Conservation (phyloP, 2,888 invertebrate species). For the Cataglyphis livida region DNA sequence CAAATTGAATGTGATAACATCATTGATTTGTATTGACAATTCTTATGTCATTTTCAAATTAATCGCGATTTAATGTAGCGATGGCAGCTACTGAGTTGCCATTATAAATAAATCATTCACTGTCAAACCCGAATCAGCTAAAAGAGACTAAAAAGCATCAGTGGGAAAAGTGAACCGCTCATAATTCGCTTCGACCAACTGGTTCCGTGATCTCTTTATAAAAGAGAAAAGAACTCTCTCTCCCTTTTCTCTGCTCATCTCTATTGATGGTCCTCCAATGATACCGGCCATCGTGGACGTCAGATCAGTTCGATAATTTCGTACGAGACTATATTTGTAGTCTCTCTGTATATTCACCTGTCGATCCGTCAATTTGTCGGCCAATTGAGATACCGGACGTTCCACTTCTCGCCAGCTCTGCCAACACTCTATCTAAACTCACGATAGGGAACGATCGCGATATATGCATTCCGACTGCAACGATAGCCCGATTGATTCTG, state of each 20-base stretch:
- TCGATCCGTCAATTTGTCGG: slow-evolving; percentile 69
- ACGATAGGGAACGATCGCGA: slow-evolving; percentile 17
- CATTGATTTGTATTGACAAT: slow-evolving; percentile 11
- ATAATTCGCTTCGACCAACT: slow-evolving; percentile 67
- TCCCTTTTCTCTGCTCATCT: neutral
- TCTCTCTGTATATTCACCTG: slow-evolving; percentile 73
- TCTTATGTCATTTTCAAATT: slow-evolving; percentile 35
- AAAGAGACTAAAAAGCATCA: slow-evolving; percentile 35
- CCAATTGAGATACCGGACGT: slow-evolving; percentile 72
- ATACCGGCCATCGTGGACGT: slow-evolving; percentile 74
- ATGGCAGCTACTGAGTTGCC: slow-evolving; percentile 30
- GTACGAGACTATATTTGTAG: slow-evolving; percentile 72
- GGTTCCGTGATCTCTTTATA: slow-evolving; percentile 72
- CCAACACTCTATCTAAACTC: slow-evolving; percentile 66
- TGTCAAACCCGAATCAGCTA: slow-evolving; percentile 11
- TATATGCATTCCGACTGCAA: slow-evolving; percentile 16
- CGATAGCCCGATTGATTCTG: slow-evolving; percentile 64
- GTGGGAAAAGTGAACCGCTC: slow-evolving; percentile 55
- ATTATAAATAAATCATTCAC: slow-evolving; percentile 33
- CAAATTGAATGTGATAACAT: neutral
- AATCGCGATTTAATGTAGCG: slow-evolving; percentile 30
- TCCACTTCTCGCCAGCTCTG: slow-evolving; percentile 70
- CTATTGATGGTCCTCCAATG: slow-evolving; percentile 68
- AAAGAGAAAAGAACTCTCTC: slow-evolving; percentile 52
- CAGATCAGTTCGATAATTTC: slow-evolving; percentile 76